These are phyloP conservation scores for Trematomus bernacchii DNA, from an alignment of 2,797 vertebrate species.

Conservation along the genomic window DNA sequence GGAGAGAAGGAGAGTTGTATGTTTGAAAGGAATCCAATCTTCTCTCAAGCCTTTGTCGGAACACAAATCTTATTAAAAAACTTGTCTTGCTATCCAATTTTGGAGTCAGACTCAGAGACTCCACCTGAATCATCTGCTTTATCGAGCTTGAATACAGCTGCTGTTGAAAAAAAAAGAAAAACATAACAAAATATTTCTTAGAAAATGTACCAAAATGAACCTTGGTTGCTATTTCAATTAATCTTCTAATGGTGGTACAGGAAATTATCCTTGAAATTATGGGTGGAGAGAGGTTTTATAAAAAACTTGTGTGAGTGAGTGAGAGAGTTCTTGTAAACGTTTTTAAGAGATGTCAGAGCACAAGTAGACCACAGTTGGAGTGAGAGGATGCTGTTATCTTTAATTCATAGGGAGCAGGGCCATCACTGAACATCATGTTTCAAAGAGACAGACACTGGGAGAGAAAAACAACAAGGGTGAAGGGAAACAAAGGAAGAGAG, in stretches of 20 bases:
- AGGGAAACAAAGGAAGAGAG: constrained; percentile 5
- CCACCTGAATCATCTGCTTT: constrained; percentile 24
- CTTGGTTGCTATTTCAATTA: constrained; percentile 28
- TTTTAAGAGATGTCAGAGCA: constrained; percentile 21
- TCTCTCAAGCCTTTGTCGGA: background rate
- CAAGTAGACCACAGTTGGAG: background rate
- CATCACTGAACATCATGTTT: constrained; percentile 40
- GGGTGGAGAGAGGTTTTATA: constrained; percentile 3
- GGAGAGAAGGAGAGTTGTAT: background rate
- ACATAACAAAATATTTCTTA: constrained; percentile 23
- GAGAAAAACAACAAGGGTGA: constrained; percentile 30
- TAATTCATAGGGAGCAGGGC: constrained; percentile 42
- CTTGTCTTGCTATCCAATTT: constrained; percentile 7
- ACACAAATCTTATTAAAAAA: constrained; percentile 6
- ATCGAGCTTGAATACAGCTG: no score
- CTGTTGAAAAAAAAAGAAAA: no score
- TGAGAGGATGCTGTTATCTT: constrained; percentile 36
- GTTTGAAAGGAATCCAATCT: no score
- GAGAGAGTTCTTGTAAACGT: constrained; percentile 14
- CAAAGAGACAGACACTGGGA: constrained; percentile 31
- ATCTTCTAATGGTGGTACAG: background rate
- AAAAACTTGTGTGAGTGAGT: constrained; percentile 3
- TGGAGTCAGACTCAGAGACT: constrained; percentile 10
- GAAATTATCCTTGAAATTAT: constrained; percentile 34
- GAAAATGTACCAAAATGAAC: constrained; percentile 14